Percentiles rank a stretch among this genome's conserved stretches.
Evolutionary conservation across 2,888 invertebrate genomes (phyloP).

Genomic region (Sarcophaga carnaria): DNA sequence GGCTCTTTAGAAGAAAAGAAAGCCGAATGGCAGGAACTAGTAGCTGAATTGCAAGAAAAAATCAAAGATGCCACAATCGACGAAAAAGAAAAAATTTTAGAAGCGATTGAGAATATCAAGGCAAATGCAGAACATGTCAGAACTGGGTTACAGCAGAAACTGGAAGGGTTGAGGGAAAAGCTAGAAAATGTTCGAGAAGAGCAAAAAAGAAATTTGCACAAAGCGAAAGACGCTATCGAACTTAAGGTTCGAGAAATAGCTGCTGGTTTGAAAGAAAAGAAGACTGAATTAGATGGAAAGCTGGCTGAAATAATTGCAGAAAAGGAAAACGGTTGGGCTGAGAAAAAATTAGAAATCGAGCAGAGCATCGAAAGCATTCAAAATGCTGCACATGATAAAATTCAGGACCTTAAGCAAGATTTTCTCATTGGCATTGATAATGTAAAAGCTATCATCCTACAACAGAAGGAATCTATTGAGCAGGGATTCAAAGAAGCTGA

Average conservation of each 20-base stretch:
- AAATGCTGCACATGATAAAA: not conserved
- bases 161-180: not conserved
- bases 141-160: too few relatives aligned
- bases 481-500: not conserved
- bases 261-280: not conserved
- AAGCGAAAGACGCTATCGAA: not conserved
- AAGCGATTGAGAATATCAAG: not conserved
- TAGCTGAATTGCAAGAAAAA: not conserved
- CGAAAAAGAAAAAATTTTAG: not conserved
- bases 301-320: not conserved
- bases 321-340: not conserved
- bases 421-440: not conserved
- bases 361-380: not conserved
- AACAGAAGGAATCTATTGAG: not conserved
- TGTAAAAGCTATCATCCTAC: not conserved
- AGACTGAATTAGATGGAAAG: not conserved
- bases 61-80: not conserved
- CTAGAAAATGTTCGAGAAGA: not conserved
- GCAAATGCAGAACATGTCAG: not conserved
- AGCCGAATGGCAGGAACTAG: not conserved
- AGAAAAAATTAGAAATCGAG: not conserved
- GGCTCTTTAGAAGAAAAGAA: not conserved
- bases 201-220: not conserved
- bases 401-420: not conserved
- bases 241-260: not conserved